phyloP scores from a whole-genome alignment of 2,888 invertebrate species.

The Rotaria sp. region DNA sequence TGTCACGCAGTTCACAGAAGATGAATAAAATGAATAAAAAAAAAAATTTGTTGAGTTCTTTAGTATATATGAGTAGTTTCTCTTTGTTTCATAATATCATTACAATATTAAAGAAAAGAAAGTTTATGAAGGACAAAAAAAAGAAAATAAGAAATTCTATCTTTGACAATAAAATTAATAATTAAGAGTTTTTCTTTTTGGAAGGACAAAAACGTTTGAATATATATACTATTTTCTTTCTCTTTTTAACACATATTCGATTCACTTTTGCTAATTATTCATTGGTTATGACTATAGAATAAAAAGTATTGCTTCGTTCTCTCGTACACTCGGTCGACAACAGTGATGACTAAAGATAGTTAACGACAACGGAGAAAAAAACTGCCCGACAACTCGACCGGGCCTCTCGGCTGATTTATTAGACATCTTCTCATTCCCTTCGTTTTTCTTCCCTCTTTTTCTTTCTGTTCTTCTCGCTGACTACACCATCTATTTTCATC shows the following conservation, averaged over 20 bases:
- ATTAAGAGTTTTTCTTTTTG: not conserved
- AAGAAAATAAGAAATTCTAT: not conserved
- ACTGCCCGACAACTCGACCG: constrained; percentile 24
- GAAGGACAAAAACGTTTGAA: not conserved
- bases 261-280: not conserved
- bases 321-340: not conserved
- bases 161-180: not conserved
- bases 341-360: constrained; percentile 5
- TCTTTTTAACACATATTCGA: not conserved
- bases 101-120: not conserved
- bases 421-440: constrained; percentile 9
- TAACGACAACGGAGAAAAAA: constrained; percentile 4
- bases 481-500: constrained; percentile 22
- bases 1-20: too few species aligned
- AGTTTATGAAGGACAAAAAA: not conserved
- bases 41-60: too few species aligned
- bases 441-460: not conserved
- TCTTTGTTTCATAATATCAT: not conserved
- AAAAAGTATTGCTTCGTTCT: not conserved
- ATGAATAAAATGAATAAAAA: too few species aligned
- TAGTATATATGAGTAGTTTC: not conserved
- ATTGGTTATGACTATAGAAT: not conserved
- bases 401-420: constrained; percentile 13
- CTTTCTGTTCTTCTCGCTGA: not conserved
- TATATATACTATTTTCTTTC: not conserved